Percentiles rank a stretch among this genome's conserved stretches.
Evolutionary conservation across 2,888 invertebrate genomes (phyloP).

Genomic region (Archips crataeganus): DNA sequence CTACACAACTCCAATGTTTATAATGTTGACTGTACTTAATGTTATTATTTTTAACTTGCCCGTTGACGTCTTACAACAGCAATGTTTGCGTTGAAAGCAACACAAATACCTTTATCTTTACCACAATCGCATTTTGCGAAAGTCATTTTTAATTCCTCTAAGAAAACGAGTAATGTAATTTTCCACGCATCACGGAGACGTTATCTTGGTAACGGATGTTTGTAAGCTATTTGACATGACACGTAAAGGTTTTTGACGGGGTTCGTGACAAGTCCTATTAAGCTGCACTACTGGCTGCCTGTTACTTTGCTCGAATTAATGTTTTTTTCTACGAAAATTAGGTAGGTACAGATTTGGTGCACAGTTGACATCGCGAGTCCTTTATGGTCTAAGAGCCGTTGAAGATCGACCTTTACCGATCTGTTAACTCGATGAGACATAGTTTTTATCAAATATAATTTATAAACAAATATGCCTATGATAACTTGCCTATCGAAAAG

Average conservation of each 20-base stretch:
- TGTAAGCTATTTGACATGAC: constrained; percentile 16
- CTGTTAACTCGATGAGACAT: too few relatives aligned
- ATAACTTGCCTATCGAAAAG: too few relatives aligned
- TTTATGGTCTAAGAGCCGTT: too few relatives aligned
- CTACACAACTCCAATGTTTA: too few relatives aligned
- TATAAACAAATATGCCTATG: too few relatives aligned
- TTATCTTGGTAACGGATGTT: constrained; percentile 31
- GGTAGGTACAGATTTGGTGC: too few relatives aligned
- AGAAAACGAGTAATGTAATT: constrained; percentile 58
- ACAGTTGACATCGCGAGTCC: too few relatives aligned
- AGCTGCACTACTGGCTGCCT: not conserved
- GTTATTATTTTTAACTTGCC: not conserved
- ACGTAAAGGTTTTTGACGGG: constrained; percentile 19
- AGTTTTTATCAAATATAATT: too few relatives aligned
- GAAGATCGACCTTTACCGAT: too few relatives aligned
- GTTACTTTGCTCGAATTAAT: not conserved
- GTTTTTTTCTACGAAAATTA: too few relatives aligned
- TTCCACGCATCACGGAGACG: constrained; percentile 57
- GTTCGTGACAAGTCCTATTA: not conserved
- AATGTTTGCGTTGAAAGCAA: constrained; percentile 23
- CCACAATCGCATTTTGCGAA: constrained; percentile 24
- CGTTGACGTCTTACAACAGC: not conserved
- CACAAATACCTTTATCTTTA: constrained; percentile 28
- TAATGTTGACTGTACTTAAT: not conserved
- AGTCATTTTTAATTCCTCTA: constrained; percentile 35